Evolutionary conservation across 2,888 invertebrate species (phyloP).

Genomic region (Pachycephus smyrnensis): DNA sequence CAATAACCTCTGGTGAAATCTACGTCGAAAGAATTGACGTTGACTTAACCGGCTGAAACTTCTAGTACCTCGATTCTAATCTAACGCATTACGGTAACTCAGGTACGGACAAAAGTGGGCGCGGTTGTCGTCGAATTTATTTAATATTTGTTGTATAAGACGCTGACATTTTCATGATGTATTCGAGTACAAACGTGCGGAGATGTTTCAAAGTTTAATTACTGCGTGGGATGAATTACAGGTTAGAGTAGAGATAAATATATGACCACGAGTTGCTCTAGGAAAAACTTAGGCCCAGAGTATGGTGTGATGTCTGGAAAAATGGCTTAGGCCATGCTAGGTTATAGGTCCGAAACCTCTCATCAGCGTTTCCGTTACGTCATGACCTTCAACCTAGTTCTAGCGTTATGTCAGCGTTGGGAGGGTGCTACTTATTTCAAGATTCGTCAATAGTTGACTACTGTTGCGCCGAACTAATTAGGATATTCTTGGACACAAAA

Average conservation of each 20-base stretch:
- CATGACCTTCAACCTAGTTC: conserved; percentile 17
- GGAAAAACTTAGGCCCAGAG: not conserved
- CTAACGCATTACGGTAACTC: not conserved
- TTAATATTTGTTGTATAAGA: not conserved
- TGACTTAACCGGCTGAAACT: not conserved
- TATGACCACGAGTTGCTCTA: not conserved
- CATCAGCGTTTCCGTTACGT: conserved; percentile 15
- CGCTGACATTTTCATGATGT: not conserved
- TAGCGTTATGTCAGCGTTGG: not conserved
- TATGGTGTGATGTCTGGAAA: conserved; percentile 3
- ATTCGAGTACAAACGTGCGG: not conserved
- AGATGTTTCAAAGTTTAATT: too few species aligned
- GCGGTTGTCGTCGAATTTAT: not conserved
- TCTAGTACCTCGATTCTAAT: not conserved
- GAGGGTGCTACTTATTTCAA: not conserved
- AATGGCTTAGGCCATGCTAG: conserved; percentile 17
- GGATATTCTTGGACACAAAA: not conserved
- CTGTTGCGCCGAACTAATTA: not conserved
- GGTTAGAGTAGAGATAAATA: not conserved
- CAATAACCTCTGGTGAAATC: not conserved
- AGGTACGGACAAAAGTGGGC: too few species aligned
- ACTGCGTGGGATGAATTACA: not conserved
- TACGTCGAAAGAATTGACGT: not conserved
- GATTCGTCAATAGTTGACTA: not conserved
- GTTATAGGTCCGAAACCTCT: conserved; percentile 21